Evolutionary conservation across 2,888 invertebrate species (phyloP).

Genomic region (Melanostoma mellinum): DNA sequence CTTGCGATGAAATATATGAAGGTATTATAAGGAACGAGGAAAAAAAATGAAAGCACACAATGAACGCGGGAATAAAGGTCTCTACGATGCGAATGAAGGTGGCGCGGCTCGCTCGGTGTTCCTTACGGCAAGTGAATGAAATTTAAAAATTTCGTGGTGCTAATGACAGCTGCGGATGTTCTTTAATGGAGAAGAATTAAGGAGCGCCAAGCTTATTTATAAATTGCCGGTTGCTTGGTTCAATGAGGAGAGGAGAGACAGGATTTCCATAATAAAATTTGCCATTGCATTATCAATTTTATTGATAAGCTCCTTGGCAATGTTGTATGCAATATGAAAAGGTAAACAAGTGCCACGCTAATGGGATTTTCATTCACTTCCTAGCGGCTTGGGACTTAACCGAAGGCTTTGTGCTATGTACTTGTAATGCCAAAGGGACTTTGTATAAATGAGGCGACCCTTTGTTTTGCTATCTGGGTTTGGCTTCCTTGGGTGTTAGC

Average conservation of each 20-base stretch:
- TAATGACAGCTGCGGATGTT: slow-evolving; percentile 39
- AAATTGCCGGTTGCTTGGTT: neutral
- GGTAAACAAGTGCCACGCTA: too few species aligned
- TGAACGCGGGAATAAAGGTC: slow-evolving; percentile 39
- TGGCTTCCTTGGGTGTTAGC: too few species aligned
- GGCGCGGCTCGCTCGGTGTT: neutral
- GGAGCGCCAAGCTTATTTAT: slow-evolving; percentile 2
- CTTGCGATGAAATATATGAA: slow-evolving; percentile 13
- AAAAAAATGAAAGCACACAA: slow-evolving; percentile 26
- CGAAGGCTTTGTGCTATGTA: too few species aligned
- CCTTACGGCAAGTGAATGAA: slow-evolving; percentile 36
- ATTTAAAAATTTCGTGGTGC: slow-evolving; percentile 39
- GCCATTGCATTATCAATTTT: neutral
- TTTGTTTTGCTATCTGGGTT: too few species aligned
- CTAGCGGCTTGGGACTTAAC: too few species aligned
- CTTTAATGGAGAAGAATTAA: slow-evolving; percentile 41
- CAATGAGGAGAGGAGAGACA: neutral
- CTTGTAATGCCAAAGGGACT: too few species aligned
- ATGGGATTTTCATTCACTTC: too few species aligned
- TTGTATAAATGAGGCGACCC: too few species aligned
- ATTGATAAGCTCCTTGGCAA: neutral
- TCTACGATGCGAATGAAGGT: slow-evolving; percentile 13
- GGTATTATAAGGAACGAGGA: too few species aligned
- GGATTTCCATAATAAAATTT: neutral
- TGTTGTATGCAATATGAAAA: neutral